These are phyloP conservation scores for Chironomus tepperi DNA, from an alignment of 1,140 invertebrate species.

Conservation along the genomic window DNA sequence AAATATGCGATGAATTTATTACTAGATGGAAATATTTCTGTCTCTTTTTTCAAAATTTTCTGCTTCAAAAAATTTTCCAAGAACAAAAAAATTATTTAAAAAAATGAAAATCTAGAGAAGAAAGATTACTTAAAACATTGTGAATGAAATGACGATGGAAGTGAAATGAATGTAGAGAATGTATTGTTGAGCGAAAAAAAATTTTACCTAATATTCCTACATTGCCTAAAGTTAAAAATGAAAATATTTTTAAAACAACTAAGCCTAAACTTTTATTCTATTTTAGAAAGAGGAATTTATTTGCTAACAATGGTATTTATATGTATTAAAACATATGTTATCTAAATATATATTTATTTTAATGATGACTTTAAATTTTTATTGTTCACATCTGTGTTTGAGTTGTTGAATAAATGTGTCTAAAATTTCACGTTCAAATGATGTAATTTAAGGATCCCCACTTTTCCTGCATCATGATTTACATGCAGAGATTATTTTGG, in stretches of 20 bases:
- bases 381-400: neutral
- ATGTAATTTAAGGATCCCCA: constrained; percentile 1
- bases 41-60: neutral
- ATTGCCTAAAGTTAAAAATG: neutral
- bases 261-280: no score
- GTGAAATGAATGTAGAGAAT: no score
- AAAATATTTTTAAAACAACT: no score
- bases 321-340: neutral
- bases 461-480: neutral
- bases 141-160: no score
- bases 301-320: neutral
- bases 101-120: neutral
- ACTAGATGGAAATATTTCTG: neutral
- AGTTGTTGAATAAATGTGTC: no score
- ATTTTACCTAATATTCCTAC: neutral
- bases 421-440: neutral
- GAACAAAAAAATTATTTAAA: neutral
- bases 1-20: neutral
- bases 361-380: neutral
- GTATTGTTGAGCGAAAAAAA: neutral
- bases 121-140: no score
- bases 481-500: no score
- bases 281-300: no score
- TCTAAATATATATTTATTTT: neutral
- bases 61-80: neutral